Percentiles rank a stretch among this genome's conserved stretches.
phyloP scores from a whole-genome alignment of 2,113 vertebrate species.

The Scalopus aquaticus region DNA sequence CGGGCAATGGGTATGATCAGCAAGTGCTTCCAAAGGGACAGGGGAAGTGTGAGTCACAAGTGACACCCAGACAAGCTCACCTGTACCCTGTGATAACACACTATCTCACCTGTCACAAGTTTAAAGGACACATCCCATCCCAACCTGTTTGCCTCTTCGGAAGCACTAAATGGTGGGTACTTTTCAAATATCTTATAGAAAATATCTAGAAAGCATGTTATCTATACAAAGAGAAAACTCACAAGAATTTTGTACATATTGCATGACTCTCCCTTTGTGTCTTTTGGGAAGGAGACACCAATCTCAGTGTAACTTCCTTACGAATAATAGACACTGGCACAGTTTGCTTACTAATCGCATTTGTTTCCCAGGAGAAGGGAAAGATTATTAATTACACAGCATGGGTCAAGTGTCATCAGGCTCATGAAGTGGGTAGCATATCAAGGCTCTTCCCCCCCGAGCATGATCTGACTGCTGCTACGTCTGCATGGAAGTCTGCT shows the following conservation, averaged over 20 bases:
- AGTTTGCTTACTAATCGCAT: slow-evolving; percentile 65
- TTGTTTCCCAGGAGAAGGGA: slow-evolving; percentile 53
- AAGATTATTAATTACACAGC: slow-evolving; percentile 61
- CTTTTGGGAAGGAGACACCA: slow-evolving; percentile 9
- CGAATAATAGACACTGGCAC: slow-evolving; percentile 64
- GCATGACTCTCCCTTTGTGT: neutral
- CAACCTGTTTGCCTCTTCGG: neutral
- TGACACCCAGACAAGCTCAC: neutral
- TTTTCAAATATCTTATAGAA: neutral
- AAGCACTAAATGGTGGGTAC: neutral
- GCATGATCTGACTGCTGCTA: neutral
- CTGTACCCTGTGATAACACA: neutral
- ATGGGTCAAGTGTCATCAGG: slow-evolving; percentile 40
- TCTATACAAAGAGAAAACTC: slow-evolving; percentile 16
- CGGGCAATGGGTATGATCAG: neutral
- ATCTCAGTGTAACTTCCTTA: slow-evolving; percentile 63
- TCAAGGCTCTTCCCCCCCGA: neutral
- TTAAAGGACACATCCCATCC: neutral
- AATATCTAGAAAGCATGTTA: neutral
- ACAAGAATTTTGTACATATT: slow-evolving; percentile 29
- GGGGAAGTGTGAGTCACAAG: neutral
- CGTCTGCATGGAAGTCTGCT: neutral
- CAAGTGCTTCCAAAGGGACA: neutral
- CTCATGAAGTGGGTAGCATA: neutral
- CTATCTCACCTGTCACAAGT: slow-evolving; percentile 3